Evolutionary conservation across 1,140 invertebrate genomes (phyloP).

Genomic region (Ostrea denselamellosa): DNA sequence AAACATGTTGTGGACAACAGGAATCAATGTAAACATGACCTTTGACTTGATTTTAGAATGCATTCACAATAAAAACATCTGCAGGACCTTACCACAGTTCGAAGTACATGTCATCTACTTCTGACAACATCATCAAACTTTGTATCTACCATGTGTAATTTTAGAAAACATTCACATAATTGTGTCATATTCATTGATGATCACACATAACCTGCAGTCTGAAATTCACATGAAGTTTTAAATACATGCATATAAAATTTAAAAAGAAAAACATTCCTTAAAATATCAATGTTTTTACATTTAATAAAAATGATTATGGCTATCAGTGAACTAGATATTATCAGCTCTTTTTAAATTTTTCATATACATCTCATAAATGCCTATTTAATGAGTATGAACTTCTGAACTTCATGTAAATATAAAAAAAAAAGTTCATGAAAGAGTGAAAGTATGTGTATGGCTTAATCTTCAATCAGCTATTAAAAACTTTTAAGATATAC

Average conservation of each 20-base stretch:
- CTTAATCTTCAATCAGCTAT: not conserved
- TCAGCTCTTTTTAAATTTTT: not conserved
- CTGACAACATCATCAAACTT: not conserved
- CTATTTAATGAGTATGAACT: not conserved
- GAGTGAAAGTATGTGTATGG: not conserved
- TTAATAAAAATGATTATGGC: not conserved
- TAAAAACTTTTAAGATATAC: not conserved
- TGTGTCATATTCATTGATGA: not conserved
- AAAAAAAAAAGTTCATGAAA: not conserved
- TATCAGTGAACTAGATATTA: not conserved
- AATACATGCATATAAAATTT: not conserved
- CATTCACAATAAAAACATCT: not conserved
- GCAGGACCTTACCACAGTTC: not conserved
- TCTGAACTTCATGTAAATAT: not conserved
- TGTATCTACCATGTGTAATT: not conserved
- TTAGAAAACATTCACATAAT: not conserved
- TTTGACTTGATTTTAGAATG: not conserved
- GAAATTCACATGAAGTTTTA: not conserved
- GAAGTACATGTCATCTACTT: constrained; percentile 7
- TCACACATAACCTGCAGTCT: not conserved
- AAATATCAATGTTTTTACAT: not conserved
- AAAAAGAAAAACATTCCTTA: too few relatives aligned
- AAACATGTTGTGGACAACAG: not conserved
- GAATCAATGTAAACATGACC: constrained; percentile 13
- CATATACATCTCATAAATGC: not conserved